Percentiles rank a stretch among this genome's conserved stretches.
phyloP scores from a whole-genome alignment of 2,113 vertebrate species.

The Cottus gobio region DNA sequence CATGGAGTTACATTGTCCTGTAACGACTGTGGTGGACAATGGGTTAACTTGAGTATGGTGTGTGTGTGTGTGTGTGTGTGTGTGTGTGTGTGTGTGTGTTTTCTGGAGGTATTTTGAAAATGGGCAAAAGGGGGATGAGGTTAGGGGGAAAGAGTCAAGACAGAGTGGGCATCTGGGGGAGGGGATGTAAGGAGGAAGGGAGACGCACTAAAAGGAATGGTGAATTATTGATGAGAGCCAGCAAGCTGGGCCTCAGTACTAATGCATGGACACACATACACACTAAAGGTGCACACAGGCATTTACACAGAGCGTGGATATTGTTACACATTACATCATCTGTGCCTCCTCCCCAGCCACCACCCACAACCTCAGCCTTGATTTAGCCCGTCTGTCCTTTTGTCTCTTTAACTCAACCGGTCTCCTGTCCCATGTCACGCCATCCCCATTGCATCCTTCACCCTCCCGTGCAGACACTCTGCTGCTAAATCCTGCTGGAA shows the following conservation, averaged over 20 bases:
- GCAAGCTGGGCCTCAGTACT: constrained; percentile 75
- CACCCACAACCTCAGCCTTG: constrained; percentile 56
- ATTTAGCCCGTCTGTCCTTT: constrained; percentile 49
- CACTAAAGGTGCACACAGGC: constrained; percentile 57
- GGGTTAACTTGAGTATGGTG: constrained; percentile 1
- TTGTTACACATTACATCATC: constrained; percentile 85
- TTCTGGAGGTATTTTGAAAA: constrained; percentile 24
- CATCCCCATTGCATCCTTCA: constrained; percentile 3
- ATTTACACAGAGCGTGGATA: constrained; percentile 74
- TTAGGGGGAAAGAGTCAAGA: constrained; percentile 48
- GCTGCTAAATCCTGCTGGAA: constrained; percentile 2
- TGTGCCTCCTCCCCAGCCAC: constrained; percentile 42
- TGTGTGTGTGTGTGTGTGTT: not conserved
- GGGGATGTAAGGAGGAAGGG: constrained; percentile 48
- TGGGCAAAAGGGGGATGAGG: constrained; percentile 20
- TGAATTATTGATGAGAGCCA: constrained; percentile 85
- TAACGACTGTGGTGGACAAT: not conserved
- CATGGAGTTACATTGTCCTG: not conserved
- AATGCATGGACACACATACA: constrained; percentile 61
- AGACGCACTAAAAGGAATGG: constrained; percentile 73
- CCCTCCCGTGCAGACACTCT: constrained; percentile 2
- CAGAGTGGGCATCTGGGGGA: constrained; percentile 59
- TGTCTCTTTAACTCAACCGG: constrained; percentile 32
- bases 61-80: no score
- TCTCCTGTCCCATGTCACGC: constrained; percentile 32